Evolutionary conservation across 2,113 vertebrate species (phyloP).

Genomic region (Corynorhinus townsendii): DNA sequence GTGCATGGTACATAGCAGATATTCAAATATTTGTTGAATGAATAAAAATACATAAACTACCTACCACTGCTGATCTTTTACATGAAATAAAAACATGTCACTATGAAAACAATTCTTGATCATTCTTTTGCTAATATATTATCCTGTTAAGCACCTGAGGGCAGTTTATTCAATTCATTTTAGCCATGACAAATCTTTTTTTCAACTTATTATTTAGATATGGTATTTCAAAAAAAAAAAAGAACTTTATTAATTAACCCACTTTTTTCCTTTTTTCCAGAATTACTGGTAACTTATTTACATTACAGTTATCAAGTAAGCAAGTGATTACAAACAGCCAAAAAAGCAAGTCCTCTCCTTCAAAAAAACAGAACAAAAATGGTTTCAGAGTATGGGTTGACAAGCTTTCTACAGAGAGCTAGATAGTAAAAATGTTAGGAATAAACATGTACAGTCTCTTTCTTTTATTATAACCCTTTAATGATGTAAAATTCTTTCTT

Average conservation of each 20-base stretch:
- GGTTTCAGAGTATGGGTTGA: background rate
- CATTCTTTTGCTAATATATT: background rate
- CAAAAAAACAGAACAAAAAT: background rate
- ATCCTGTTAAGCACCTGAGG: background rate
- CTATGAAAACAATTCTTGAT: background rate
- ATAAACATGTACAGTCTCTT: background rate
- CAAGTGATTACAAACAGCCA: background rate
- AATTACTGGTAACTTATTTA: background rate
- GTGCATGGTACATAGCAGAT: background rate
- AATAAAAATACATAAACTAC: background rate
- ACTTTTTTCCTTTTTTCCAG: background rate
- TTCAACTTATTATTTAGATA: background rate
- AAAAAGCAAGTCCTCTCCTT: constrained; percentile 10
- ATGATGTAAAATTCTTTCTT: background rate
- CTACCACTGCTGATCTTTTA: background rate
- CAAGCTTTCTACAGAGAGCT: background rate
- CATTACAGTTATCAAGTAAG: background rate
- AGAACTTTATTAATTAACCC: background rate
- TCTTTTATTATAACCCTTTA: constrained; percentile 12
- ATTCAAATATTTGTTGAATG: background rate
- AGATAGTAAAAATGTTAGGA: background rate
- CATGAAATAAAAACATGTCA: background rate
- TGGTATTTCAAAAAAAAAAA: background rate
- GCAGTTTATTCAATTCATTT: background rate
- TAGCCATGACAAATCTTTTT: background rate